These are phyloP conservation scores for Neopipo cinnamomea DNA, from an alignment of 2,113 vertebrate species.

Conservation along the genomic window DNA sequence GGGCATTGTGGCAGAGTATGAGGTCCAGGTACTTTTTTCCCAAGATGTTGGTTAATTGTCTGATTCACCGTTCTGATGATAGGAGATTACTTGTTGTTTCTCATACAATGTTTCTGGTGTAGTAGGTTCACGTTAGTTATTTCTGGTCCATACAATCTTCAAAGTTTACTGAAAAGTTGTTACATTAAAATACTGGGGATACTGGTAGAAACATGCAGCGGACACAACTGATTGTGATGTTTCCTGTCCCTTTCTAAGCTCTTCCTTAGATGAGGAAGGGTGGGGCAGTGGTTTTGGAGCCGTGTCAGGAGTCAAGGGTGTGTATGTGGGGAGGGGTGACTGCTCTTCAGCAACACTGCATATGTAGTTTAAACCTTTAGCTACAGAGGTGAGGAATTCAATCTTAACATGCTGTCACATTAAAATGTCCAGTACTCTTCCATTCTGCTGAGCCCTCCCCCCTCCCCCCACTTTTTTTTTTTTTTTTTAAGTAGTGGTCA, in stretches of 20 bases:
- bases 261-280: not conserved
- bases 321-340: not conserved
- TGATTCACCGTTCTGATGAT: not conserved
- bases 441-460: rapidly evolving
- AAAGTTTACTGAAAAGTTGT: not conserved
- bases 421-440: not conserved
- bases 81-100: not conserved
- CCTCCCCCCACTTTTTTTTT: not conserved
- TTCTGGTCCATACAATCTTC: not conserved
- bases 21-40: not conserved
- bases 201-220: not conserved
- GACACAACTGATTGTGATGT: not conserved
- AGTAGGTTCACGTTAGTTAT: not conserved
- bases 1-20: not conserved
- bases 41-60: not conserved
- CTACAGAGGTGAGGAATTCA: not conserved
- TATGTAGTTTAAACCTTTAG: not conserved
- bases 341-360: rapidly evolving
- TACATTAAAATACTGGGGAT: not conserved
- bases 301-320: not conserved
- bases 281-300: not conserved
- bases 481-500: not conserved
- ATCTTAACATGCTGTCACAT: not conserved
- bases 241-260: not conserved
- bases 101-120: not conserved